Evolutionary conservation across 2,113 vertebrate species (phyloP).

Genomic region (Rynchops niger): DNA sequence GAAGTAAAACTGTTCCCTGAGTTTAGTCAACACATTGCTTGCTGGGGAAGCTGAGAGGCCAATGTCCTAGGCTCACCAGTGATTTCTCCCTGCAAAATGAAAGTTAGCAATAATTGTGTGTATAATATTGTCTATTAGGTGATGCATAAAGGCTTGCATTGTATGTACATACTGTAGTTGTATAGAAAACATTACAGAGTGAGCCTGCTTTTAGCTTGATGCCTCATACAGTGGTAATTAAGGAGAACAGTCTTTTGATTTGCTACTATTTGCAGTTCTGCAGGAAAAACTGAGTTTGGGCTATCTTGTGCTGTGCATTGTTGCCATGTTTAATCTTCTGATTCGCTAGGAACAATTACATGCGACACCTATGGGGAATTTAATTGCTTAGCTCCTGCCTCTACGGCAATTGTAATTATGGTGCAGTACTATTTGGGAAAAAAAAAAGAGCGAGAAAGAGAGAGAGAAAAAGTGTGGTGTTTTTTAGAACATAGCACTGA

Average conservation of each 20-base stretch:
- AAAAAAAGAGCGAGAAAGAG: neutral
- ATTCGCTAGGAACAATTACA: slow-evolving; percentile 77
- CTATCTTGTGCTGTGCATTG: slow-evolving; percentile 78
- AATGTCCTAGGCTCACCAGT: slow-evolving; percentile 68
- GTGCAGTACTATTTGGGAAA: slow-evolving; percentile 49
- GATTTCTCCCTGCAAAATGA: slow-evolving; percentile 70
- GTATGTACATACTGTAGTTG: slow-evolving; percentile 76
- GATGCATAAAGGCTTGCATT: slow-evolving; percentile 74
- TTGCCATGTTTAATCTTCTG: slow-evolving; percentile 78
- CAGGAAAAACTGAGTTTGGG: slow-evolving; percentile 79
- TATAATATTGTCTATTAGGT: slow-evolving; percentile 80
- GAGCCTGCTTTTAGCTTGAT: slow-evolving; percentile 82
- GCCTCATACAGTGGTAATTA: slow-evolving; percentile 84
- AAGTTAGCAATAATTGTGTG: slow-evolving; percentile 66
- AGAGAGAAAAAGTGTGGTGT: neutral
- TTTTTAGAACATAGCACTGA: slow-evolving; percentile 65
- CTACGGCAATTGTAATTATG: slow-evolving; percentile 74
- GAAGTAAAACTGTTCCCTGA: slow-evolving; percentile 75
- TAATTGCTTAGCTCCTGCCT: slow-evolving; percentile 79
- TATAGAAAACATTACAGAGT: slow-evolving; percentile 82
- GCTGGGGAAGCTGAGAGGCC: slow-evolving; percentile 70
- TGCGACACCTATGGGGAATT: slow-evolving; percentile 76
- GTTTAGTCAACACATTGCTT: slow-evolving; percentile 69
- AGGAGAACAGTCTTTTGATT: slow-evolving; percentile 81
- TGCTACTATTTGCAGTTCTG: slow-evolving; percentile 81